Evolutionary conservation across 2,888 invertebrate genomes (phyloP).

Genomic region (Pandemis cinnamomeana): DNA sequence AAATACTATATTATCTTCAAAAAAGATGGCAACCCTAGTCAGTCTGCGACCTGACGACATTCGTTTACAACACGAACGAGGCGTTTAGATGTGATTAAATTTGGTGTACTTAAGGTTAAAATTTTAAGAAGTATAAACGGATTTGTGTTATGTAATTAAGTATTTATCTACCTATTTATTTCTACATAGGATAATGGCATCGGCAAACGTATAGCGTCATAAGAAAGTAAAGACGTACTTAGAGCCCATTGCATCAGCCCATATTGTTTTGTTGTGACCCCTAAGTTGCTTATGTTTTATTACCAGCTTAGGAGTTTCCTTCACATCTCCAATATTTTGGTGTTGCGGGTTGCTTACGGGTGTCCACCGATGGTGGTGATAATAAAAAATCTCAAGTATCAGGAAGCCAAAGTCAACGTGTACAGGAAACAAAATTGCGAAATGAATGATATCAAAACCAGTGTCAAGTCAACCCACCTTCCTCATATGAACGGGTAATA

Average conservation of each 20-base stretch:
- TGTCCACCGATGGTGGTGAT: too few species aligned
- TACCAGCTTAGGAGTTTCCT: background rate
- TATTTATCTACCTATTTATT: too few species aligned
- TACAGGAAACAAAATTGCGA: conserved; percentile 1
- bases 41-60: conserved; percentile 63
- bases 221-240: too few species aligned
- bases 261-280: background rate
- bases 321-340: too few species aligned
- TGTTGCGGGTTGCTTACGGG: too few species aligned
- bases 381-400: background rate
- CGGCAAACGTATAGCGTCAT: background rate
- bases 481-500: conserved; percentile 33
- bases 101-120: background rate
- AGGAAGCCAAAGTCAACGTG: background rate
- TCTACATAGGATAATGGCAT: background rate
- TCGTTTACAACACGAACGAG: conserved; percentile 43
- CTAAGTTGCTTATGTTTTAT: background rate
- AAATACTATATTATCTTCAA: too few species aligned
- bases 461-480: conserved; percentile 8
- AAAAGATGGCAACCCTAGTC: conserved; percentile 49
- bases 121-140: too few species aligned
- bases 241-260: too few species aligned
- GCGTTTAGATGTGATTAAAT: conserved; percentile 12
- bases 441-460: conserved; percentile 17
- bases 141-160: too few species aligned